Base-by-base conservation (phyloP, 37 sponge, comb jelly and placozoan species). In the Spongia lamella region DNA sequence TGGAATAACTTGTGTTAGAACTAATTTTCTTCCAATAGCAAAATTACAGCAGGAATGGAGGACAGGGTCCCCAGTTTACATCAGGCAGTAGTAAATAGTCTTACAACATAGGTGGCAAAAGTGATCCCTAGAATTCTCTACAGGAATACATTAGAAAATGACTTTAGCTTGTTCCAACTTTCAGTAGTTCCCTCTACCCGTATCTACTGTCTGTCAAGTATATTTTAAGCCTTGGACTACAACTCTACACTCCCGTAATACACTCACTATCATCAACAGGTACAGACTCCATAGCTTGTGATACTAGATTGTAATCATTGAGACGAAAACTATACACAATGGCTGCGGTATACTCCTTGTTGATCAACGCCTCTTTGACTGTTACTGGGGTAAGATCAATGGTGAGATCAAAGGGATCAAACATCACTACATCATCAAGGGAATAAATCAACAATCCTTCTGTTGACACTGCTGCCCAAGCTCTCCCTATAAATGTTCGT, bases 371-470 rank as follows among this genome's bases (percentile, higher is more conserved):
- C 33, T 39, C 56, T n/a, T 37, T 34, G 16, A 94, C 76, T 1
- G 78, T 56, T 34, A 76, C 83, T 7, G 88, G 85, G 14, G 94
- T 97, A 25, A 97, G 86, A 29, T 91, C 92, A 7, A 73, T 40
- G 13, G 79, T 62, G 26, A 97, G 77, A 54, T 97, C 95, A 67
- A 75, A 82, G 53, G 98, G 98, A 60, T 93, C 92, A 73, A 97
- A 97, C 39, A 76, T 51, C 40, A 88, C 47, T 2, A 77, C 82
- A 6, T 38, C 33, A 56, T 97, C 93, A 36, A 94, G 83, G 27
- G 92, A 85, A 81, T 92, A 97, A 34, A 97, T 69, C 29, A 94
- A 81, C 20, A 97, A 83, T 29, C 98, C 98, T 69, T 97, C 98
- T 21, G 94, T 94, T 9, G 85, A 81, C 24, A 84, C 98, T 21